phyloP scores from a whole-genome alignment of 1,140 invertebrate species.

The Drosophila ogumai region DNA sequence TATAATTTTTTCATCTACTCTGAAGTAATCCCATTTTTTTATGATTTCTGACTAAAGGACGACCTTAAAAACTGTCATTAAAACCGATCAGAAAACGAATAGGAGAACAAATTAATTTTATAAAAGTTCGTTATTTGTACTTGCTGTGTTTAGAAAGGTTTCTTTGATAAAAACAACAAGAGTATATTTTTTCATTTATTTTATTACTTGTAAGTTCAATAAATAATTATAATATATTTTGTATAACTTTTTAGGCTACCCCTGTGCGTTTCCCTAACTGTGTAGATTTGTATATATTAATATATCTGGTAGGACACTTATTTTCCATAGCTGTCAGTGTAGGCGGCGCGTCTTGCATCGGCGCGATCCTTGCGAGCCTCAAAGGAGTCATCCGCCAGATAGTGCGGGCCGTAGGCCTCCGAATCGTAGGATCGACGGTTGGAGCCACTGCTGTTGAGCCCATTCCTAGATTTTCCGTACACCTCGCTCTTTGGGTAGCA shows the following conservation, averaged over 20 bases:
- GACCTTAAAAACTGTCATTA: too few species aligned
- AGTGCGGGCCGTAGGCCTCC: conserved; percentile 6
- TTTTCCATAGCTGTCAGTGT: conserved; percentile 65
- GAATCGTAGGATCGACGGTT: conserved; percentile 57
- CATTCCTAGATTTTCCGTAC: conserved; percentile 37
- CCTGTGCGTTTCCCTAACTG: conserved; percentile 38
- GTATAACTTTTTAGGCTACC: conserved; percentile 26
- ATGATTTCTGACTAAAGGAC: too few species aligned
- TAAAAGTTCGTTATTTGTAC: too few species aligned
- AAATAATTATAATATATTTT: conserved; percentile 34
- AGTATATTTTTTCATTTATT: neutral
- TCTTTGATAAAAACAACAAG: neutral
- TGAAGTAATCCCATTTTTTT: too few species aligned
- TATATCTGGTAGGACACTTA: conserved; percentile 1
- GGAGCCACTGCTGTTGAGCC: neutral
- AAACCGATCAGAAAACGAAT: too few species aligned
- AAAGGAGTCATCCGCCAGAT: conserved; percentile 43
- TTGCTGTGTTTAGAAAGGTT: too few species aligned
- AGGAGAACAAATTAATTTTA: too few species aligned
- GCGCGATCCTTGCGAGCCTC: conserved; percentile 51
- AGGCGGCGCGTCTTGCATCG: conserved; percentile 56
- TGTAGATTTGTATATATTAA: neutral
- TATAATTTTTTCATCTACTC: too few species aligned
- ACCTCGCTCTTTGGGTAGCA: conserved; percentile 72
- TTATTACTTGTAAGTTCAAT: conserved; percentile 25